Conservation (phyloP, 2,113 vertebrate genomes). For the Leiothrix lutea region DNA sequence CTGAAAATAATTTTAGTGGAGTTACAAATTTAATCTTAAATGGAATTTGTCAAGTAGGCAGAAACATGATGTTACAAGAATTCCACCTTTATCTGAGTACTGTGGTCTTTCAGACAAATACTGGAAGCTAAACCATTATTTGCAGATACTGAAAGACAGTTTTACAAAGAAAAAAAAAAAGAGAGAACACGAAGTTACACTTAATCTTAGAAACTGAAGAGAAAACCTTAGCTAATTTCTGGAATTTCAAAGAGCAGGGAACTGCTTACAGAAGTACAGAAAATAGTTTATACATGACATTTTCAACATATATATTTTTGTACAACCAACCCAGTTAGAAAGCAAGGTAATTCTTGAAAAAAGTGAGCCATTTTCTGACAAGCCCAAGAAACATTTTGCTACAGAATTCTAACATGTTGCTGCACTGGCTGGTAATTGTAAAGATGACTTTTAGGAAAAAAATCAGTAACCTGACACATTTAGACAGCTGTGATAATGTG, state of each 20-base stretch:
- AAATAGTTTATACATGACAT: background rate
- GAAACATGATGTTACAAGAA: background rate
- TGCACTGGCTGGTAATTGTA: background rate
- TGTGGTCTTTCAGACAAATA: background rate
- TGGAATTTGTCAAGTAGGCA: background rate
- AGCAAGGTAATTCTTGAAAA: background rate
- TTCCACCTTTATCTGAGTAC: background rate
- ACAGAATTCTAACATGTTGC: accelerated
- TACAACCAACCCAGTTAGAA: background rate
- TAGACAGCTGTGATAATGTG: background rate
- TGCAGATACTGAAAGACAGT: background rate
- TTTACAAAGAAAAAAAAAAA: background rate
- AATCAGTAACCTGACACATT: background rate
- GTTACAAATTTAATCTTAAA: background rate
- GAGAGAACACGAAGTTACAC: background rate
- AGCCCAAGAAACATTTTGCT: background rate
- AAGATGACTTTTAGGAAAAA: background rate
- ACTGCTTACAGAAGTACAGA: background rate
- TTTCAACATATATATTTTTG: background rate
- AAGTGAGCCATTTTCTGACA: background rate
- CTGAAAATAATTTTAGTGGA: background rate
- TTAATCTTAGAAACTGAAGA: background rate
- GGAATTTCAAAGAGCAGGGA: background rate
- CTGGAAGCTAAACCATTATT: background rate
- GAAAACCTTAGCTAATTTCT: background rate